Evolutionary conservation across 2,797 vertebrate genomes (phyloP), one percentile per base, ranked within the genome.

Genomic region (Myripristis jacobus): DNA sequence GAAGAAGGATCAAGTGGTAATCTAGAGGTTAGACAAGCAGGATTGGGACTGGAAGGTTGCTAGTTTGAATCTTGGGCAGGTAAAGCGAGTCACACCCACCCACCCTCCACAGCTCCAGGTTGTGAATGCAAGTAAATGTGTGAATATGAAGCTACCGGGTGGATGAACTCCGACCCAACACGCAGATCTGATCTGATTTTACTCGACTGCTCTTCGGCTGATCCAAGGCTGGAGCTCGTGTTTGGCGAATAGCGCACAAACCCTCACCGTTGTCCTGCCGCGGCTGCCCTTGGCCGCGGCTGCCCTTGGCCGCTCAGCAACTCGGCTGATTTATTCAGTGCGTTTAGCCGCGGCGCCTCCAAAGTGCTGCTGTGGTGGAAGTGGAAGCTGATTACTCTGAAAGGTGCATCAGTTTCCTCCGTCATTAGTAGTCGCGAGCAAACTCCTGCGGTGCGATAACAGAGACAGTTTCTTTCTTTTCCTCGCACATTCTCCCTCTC

Each of bases 241-340:
- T 70, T 76, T 3, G 58, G 77, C 44, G 69, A 73, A 74, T 34
- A 61, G 64, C 71, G 74, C 83, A 82, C 73, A 73, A 58, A 70
- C 50, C 63, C 73, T 55, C 34, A 7, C 47, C 73, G 74, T 73
- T 77, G 57, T 55, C 73, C 57, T 57, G 51, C 60, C 71, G 24
- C 24, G 41, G 67, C 63, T 50, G 7, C 0, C 21, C 47, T 73
- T 54, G 51, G 51, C 60, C 71, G 24, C 24, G 41, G 67, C 63
- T 50, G 7, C 0, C 21, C 47, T 73, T 54, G 51, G 59, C 77
- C 52, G 59, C 29, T 8, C 8, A 67, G 52, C 46, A 73, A 52
- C 61, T 31, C 68, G 50, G 52, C 24, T 56, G 67, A 86, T 87
- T 74, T 72, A 70, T 71, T 70, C 25, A 25, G 29, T 7, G 41